Conservation (phyloP, 2,888 invertebrate species). For the Aphodius granarius region DNA sequence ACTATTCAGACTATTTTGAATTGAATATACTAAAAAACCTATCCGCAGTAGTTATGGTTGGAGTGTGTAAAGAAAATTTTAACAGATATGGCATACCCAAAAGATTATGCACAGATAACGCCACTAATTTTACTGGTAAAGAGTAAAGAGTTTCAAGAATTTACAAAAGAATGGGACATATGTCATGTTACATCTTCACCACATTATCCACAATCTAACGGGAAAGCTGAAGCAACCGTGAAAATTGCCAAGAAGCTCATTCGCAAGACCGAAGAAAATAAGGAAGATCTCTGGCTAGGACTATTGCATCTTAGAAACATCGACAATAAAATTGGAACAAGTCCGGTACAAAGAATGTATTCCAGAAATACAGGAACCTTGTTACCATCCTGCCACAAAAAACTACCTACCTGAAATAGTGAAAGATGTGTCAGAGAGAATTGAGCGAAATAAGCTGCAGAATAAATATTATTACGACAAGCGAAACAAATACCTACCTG, state of each 20-base stretch:
- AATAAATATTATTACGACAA: conserved; percentile 1
- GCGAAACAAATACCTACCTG: not conserved
- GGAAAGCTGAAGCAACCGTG: no score
- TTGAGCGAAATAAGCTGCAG: not conserved
- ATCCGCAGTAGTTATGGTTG: conserved; percentile 19
- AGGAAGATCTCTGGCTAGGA: no score
- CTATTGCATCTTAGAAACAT: no score
- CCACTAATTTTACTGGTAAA: not conserved
- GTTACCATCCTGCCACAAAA: not conserved
- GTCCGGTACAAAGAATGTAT: not conserved
- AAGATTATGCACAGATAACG: not conserved
- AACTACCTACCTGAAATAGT: not conserved
- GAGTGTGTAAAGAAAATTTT: conserved; percentile 20
- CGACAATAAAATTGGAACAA: no score
- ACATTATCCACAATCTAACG: no score
- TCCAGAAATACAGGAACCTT: conserved; percentile 1
- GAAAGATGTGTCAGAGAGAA: not conserved
- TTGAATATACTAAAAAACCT: conserved; percentile 24
- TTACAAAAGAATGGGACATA: not conserved
- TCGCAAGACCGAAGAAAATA: no score
- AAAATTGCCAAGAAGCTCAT: no score
- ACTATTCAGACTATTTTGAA: conserved; percentile 34
- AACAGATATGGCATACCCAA: not conserved
- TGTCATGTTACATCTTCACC: no score
- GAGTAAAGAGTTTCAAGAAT: not conserved